Base-by-base conservation (phyloP, 1,140 invertebrate genomes). In the Drosophila equinoxialis region DNA sequence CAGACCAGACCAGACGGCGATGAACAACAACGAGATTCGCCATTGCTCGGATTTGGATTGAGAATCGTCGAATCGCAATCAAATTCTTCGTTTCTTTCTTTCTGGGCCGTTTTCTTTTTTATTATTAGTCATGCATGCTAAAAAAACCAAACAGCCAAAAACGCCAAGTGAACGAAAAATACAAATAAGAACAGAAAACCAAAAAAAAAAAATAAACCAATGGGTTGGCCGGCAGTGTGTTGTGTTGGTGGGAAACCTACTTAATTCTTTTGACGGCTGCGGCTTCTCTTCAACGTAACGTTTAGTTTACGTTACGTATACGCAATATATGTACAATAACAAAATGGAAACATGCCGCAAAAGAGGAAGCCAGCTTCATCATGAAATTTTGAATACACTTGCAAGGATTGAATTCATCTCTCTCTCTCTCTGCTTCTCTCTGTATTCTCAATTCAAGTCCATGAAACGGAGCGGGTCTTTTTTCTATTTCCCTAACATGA, bases 71-170 rank as follows among this genome's bases (percentile, higher is more conserved):
- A 74, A 58, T 68, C 62, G 59, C 68, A 6, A 39, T 66, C 39
- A 6, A 6, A 59, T 68, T 48, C 37, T 62, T 74, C 39, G 26
- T 41, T 17, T 54, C 39, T 63, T 77, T 60, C 26, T 26, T 26
- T 69, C 65, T 51, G 65, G 54, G 68, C 20, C 20, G 1, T 23
- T 1, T 23, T 14, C 13, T 17, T 39, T 20, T 62, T 59, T 65
- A 51, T 65, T 68, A 87, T 86, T 83, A 87, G 83, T 87, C 83
- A 86, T 79, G 64, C 70, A 59, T 54, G 7, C 39, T 26, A 51
- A 67, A 75, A 68, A 69, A 48, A 42, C 17, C 37, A 33, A 30
- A 45, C 33, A 41, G 17, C 6, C 6, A 33, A 48, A 20, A 20
- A 23, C 7, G 17, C 45, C 8, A 51, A 51, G 6, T 30, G 30